Percentiles rank a stretch among this genome's conserved stretches.
Conservation (phyloP, 2,797 vertebrate genomes). For the Anolis apletophallus region DNA sequence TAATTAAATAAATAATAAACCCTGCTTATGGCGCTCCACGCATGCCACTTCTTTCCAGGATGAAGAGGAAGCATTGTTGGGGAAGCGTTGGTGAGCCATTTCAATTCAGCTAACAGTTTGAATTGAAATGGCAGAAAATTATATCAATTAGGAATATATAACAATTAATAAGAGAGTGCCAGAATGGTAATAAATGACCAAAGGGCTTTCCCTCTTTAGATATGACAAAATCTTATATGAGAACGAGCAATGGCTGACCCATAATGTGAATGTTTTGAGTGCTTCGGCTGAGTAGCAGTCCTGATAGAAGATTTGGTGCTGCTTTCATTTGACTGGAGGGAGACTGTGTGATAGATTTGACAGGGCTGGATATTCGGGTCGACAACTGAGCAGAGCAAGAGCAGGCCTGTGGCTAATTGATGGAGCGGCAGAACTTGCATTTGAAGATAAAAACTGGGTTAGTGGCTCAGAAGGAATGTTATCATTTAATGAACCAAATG, state of each 20-base stretch:
- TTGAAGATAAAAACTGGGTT: constrained; percentile 18
- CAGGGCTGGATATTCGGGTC: background rate
- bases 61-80: too few species aligned
- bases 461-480: constrained; percentile 12
- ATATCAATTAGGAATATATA: background rate
- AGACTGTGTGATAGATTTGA: background rate
- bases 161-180: background rate
- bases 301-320: background rate
- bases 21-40: too few species aligned
- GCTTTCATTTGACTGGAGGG: background rate
- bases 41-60: too few species aligned
- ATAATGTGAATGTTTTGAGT: background rate
- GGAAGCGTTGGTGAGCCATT: too few species aligned
- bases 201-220: background rate
- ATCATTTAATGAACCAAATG: constrained; percentile 7
- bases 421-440: background rate
- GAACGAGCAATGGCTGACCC: background rate
- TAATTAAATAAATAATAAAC: too few species aligned
- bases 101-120: background rate
- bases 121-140: background rate
- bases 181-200: background rate
- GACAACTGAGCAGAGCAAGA: background rate
- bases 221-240: background rate
- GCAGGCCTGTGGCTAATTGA: constrained; percentile 9
- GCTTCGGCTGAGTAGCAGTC: background rate